These are phyloP conservation scores for Nomada flava DNA, from an alignment of 2,888 invertebrate genomes.

Conservation along the genomic window DNA sequence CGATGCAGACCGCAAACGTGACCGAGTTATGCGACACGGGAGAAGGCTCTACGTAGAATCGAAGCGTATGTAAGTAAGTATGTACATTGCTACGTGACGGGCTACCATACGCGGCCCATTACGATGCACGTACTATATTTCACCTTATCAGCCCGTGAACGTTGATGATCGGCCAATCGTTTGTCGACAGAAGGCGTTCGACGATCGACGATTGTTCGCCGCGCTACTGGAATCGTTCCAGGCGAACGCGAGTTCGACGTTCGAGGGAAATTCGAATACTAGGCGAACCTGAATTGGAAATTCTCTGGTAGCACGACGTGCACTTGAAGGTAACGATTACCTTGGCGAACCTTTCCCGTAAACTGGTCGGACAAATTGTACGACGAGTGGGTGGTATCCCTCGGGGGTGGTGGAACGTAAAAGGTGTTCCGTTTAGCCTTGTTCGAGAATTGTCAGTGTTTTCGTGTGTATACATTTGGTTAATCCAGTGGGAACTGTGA, in stretches of 20 bases:
- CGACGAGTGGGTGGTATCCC: background rate
- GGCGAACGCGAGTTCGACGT: background rate
- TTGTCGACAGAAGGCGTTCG: background rate
- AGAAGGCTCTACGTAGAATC: slow-evolving; percentile 23
- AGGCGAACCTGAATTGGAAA: slow-evolving; percentile 3
- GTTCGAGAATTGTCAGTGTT: background rate
- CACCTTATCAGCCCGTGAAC: slow-evolving; percentile 11
- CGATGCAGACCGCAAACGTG: slow-evolving; percentile 77
- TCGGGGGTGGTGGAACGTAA: too few relatives aligned
- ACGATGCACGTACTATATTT: slow-evolving; percentile 2
- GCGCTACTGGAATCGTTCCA: slow-evolving; percentile 40
- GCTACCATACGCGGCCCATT: slow-evolving; percentile 5
- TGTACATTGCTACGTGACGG: slow-evolving; percentile 24
- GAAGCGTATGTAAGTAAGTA: background rate
- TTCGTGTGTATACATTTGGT: background rate
- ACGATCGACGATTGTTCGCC: slow-evolving; percentile 19
- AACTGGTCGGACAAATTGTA: background rate
- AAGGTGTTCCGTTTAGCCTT: too few relatives aligned
- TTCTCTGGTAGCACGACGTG: slow-evolving; percentile 3
- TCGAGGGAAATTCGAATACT: background rate
- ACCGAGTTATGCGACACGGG: slow-evolving; percentile 74
- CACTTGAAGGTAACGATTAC: background rate
- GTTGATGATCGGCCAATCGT: slow-evolving; percentile 16
- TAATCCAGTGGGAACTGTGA: too few relatives aligned
- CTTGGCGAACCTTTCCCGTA: background rate